These are phyloP conservation scores for Carcharodon carcharias DNA, from an alignment of 2,797 vertebrate species.

Conservation along the genomic window DNA sequence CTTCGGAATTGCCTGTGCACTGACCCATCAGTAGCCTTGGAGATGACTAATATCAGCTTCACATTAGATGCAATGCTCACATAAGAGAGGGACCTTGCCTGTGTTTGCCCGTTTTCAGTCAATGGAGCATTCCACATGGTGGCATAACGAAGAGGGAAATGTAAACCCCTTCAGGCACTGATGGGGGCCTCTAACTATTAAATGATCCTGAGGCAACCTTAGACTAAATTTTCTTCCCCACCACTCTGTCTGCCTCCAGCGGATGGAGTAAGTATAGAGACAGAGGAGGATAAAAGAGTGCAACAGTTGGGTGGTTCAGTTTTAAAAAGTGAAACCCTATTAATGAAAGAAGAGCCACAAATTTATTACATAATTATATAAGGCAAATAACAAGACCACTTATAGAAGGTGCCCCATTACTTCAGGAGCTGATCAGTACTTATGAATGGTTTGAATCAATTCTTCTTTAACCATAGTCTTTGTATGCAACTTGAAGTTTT, in stretches of 20 bases:
- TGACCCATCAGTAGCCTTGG: background rate
- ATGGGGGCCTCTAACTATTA: background rate
- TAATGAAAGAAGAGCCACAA: background rate
- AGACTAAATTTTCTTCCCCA: background rate
- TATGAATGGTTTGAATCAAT: background rate
- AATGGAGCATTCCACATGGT: background rate
- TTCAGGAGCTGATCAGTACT: constrained; percentile 1
- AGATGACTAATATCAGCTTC: too few relatives aligned
- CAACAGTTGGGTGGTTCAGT: background rate
- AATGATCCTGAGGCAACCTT: background rate
- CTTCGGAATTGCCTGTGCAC: too few relatives aligned
- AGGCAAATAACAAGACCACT: background rate
- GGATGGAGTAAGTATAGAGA: background rate
- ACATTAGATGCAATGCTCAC: background rate
- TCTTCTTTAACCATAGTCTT: background rate
- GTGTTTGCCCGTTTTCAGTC: background rate
- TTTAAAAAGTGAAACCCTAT: background rate
- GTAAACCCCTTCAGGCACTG: background rate
- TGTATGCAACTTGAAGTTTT: background rate
- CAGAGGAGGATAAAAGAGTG: background rate
- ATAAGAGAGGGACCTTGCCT: background rate
- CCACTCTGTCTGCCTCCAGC: background rate
- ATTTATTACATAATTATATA: background rate
- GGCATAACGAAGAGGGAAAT: background rate
- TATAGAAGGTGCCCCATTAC: background rate